phyloP scores from a whole-genome alignment of 2,797 vertebrate genomes.

The Sebastes taczanowskii region DNA sequence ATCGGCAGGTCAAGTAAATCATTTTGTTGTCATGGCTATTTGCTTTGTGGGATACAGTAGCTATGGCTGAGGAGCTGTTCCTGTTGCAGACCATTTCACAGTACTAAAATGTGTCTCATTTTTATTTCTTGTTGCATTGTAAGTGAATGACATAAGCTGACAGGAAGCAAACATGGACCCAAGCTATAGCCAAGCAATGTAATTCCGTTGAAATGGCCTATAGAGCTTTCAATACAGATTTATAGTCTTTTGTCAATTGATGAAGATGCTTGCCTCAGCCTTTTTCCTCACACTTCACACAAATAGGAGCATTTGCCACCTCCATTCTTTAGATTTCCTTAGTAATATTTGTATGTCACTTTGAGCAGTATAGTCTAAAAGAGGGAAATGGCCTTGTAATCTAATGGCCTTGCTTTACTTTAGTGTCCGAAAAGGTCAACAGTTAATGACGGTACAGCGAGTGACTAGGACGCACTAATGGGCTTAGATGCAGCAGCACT shows the following conservation, averaged over 20 bases:
- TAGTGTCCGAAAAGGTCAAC: conserved; percentile 56
- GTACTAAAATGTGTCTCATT: not conserved
- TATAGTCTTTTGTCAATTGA: not conserved
- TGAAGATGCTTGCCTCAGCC: not conserved
- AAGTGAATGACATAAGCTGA: not conserved
- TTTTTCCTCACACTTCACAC: not conserved
- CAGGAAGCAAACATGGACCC: not conserved
- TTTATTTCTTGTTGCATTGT: not conserved
- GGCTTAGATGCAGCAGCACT: conserved; percentile 59
- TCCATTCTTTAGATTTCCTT: conserved; percentile 13
- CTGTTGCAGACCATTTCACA: not conserved
- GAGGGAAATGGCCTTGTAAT: conserved; percentile 19
- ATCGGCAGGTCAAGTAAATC: not conserved
- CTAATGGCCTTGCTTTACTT: conserved; percentile 47
- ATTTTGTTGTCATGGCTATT: not conserved
- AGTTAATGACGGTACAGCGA: conserved; percentile 50
- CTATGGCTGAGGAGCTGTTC: not conserved
- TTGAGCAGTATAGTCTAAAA: conserved; percentile 28
- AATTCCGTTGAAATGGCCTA: not conserved
- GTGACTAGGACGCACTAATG: conserved; percentile 65
- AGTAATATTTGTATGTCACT: not conserved
- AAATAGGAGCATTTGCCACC: not conserved
- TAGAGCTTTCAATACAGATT: not conserved
- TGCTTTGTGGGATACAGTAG: not conserved
- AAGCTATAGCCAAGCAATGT: not conserved